Conservation (phyloP, 2,888 invertebrate species). For the Chrysina gloriosa region DNA sequence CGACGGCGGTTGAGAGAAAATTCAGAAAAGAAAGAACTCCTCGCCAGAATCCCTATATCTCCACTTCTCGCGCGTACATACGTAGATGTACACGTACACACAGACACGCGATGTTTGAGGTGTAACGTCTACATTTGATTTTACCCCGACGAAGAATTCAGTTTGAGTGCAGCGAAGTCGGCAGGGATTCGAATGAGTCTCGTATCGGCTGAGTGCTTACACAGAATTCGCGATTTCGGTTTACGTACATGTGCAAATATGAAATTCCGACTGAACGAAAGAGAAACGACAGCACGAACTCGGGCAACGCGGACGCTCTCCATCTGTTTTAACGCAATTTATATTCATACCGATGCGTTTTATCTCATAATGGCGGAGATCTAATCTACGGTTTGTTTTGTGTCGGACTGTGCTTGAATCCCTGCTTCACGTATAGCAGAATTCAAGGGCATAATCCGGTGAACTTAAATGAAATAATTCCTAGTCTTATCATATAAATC, state of each 20-base stretch:
- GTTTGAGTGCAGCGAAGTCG: conserved; percentile 46
- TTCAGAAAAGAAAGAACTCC: background rate
- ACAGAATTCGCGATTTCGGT: conserved; percentile 34
- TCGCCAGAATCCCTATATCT: background rate
- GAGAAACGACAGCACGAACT: too few species aligned
- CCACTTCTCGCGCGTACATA: background rate
- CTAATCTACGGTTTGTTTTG: too few species aligned
- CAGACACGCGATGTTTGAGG: conserved; percentile 39
- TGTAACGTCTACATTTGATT: conserved; percentile 51
- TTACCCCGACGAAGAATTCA: conserved; percentile 47
- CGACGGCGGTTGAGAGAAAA: background rate
- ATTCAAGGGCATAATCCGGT: too few species aligned
- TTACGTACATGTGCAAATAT: conserved; percentile 36
- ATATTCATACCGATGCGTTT: too few species aligned
- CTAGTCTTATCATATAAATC: too few species aligned
- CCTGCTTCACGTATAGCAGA: too few species aligned
- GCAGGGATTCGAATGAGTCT: conserved; percentile 2
- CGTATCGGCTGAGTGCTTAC: conserved; percentile 36
- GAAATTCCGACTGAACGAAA: conserved; percentile 8
- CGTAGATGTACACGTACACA: background rate
- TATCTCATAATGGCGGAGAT: too few species aligned
- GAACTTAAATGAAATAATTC: too few species aligned
- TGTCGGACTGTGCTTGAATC: too few species aligned
- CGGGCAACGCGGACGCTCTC: too few species aligned
- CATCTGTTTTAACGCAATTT: too few species aligned